These are phyloP conservation scores for Ginglymostoma cirratum DNA, from an alignment of 2,113 vertebrate genomes.

Conservation along the genomic window DNA sequence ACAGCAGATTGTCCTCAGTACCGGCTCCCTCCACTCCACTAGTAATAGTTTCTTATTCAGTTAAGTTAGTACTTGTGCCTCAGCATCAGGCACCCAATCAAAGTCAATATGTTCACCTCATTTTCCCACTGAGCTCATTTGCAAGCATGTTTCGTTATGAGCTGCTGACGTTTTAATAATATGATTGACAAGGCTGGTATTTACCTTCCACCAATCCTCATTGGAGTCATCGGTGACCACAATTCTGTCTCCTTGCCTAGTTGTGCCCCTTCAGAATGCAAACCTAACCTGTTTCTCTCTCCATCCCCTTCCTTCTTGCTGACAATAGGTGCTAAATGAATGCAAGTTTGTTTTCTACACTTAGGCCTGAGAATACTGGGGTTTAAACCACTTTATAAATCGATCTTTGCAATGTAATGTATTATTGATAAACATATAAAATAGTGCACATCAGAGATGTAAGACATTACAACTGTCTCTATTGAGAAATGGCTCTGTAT, in stretches of 20 bases:
- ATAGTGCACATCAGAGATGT: too few relatives aligned
- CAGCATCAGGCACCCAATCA: neutral
- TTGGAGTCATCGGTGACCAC: conserved; percentile 83
- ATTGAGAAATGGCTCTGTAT: too few relatives aligned
- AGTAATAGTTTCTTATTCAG: neutral
- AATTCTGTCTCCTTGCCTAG: conserved; percentile 80
- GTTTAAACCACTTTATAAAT: neutral
- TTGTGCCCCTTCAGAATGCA: neutral
- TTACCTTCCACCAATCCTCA: conserved; percentile 94
- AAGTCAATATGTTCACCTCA: neutral
- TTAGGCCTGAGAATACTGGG: neutral
- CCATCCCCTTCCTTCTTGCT: neutral
- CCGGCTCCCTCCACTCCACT: neutral
- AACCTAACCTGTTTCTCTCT: neutral
- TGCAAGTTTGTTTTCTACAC: neutral
- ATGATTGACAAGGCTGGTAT: neutral
- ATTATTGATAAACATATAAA: too few relatives aligned
- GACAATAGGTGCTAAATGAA: too few relatives aligned
- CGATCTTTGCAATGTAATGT: neutral
- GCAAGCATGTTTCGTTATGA: neutral
- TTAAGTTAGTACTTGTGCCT: neutral
- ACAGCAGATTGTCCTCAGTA: neutral
- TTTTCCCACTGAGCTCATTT: neutral
- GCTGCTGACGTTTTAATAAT: neutral
- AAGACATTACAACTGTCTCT: too few relatives aligned